These are phyloP conservation scores for Leuctra nigra DNA, from an alignment of 2,888 invertebrate genomes.

Conservation along the genomic window DNA sequence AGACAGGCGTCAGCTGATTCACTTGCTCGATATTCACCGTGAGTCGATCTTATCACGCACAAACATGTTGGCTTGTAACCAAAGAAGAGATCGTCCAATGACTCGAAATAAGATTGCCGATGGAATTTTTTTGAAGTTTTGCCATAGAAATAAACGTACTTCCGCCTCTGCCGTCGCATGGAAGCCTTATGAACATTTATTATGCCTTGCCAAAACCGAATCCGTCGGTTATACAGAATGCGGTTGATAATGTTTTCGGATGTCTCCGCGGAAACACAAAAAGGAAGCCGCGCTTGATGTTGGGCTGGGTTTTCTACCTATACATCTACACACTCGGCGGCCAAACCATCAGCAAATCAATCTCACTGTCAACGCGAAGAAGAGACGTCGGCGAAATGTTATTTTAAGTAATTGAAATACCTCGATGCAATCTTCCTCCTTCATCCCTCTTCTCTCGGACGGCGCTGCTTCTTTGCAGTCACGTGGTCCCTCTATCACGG, in stretches of 20 bases:
- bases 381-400: slow-evolving; percentile 9
- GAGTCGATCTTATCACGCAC: no score
- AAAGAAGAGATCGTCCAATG: slow-evolving; percentile 6
- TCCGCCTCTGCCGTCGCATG: not conserved
- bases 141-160: slow-evolving; percentile 6
- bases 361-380: slow-evolving; percentile 12
- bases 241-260: no score
- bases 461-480: not conserved
- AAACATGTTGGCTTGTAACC: not conserved
- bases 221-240: no score
- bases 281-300: not conserved
- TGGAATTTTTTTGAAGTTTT: not conserved
- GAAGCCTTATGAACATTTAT: not conserved
- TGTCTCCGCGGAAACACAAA: not conserved
- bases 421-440: slow-evolving; percentile 20
- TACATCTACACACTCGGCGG: not conserved
- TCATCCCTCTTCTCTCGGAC: not conserved
- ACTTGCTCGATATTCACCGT: no score
- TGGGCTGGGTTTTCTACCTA: not conserved
- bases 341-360: slow-evolving; percentile 7
- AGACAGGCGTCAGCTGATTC: no score
- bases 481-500: not conserved
- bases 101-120: slow-evolving; percentile 2
- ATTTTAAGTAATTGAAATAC: slow-evolving; percentile 24
- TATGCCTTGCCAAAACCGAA: not conserved